Evolutionary conservation across 2,888 invertebrate genomes (phyloP), one percentile per base, ranked within the genome.

Genomic region (Parnassius mnemosyne): DNA sequence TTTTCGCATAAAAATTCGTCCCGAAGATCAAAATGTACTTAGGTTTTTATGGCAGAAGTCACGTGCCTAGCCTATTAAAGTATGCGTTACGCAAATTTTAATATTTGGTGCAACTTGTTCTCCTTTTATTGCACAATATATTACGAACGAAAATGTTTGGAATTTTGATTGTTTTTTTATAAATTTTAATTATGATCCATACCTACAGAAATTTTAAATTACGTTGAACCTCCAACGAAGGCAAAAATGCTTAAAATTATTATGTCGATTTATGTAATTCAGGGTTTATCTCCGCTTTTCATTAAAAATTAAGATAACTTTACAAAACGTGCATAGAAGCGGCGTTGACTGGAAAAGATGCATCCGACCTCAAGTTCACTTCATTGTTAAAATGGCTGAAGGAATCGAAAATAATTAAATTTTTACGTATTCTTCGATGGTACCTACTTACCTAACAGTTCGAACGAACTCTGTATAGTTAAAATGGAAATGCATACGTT

Each of bases 401-500:
- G 16, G 51, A 51, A 20, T 25, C 7, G 20, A 46, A 46, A 46
- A 12, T 12, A 12, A 51, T 20, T 2, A 16, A 57, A 16, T 53
- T 7, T 47, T 12, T 10, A 10, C 64, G 64, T 10, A 66, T 49
- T 66, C 64, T 64, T 46, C 42, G 2, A 34, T 46, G 2, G 62
- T n/a, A n/a, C n/a, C n/a, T n/a, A 64, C 54, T 7, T 41, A 20
- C 11, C 51, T 16, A 10, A 46, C 46, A 46, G 2, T 3, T 46
- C 12, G 25, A 11, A 20, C 3, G 11, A 10, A 25, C 25, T 46
- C 12, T 46, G 12, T 46, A 60, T 66, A 10, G n/a, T 59, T 16
- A 56, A 65, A 13, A 65, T 10, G 41, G 51, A 68, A 53, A 50
- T 70, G 52, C 77, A 75, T 57, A 60, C 66, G 2, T 77, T 76